Conservation (phyloP, 2,888 invertebrate genomes). For the Piscicola geometra region DNA sequence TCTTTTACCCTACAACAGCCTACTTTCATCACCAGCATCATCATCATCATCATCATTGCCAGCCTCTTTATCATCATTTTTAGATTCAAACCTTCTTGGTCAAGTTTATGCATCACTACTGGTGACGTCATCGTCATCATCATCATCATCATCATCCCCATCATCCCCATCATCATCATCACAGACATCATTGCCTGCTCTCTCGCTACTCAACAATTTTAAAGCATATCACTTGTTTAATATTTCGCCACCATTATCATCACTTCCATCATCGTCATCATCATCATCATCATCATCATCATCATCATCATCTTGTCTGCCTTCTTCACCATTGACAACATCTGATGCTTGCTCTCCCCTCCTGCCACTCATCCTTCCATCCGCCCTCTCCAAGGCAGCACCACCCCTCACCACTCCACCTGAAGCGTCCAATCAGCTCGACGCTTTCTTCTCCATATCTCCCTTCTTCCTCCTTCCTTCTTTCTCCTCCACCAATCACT, state of each 20-base stretch:
- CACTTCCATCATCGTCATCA: background rate
- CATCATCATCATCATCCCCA: background rate
- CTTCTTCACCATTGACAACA: constrained; percentile 3
- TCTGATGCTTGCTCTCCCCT: background rate
- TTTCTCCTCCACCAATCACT: background rate
- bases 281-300: background rate
- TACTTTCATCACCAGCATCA: too few relatives aligned
- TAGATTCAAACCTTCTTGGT: background rate
- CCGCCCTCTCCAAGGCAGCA: too few relatives aligned
- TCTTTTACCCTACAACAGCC: too few relatives aligned
- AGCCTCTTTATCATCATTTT: background rate
- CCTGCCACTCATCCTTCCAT: background rate
- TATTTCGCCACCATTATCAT: constrained; percentile 1
- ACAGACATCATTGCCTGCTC: background rate
- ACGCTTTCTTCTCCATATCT: background rate
- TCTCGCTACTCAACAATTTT: background rate
- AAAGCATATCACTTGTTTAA: background rate
- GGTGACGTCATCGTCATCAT: background rate
- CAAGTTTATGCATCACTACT: constrained; percentile 10
- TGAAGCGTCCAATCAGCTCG: background rate
- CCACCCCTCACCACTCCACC: too few relatives aligned
- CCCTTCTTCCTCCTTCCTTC: background rate
- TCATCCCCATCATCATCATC: background rate
- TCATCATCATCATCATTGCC: constrained; percentile 2
- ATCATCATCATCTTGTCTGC: constrained; percentile 8